Base-by-base conservation (phyloP, 2,888 invertebrate genomes). In the Xestoiulus laeticollis region DNA sequence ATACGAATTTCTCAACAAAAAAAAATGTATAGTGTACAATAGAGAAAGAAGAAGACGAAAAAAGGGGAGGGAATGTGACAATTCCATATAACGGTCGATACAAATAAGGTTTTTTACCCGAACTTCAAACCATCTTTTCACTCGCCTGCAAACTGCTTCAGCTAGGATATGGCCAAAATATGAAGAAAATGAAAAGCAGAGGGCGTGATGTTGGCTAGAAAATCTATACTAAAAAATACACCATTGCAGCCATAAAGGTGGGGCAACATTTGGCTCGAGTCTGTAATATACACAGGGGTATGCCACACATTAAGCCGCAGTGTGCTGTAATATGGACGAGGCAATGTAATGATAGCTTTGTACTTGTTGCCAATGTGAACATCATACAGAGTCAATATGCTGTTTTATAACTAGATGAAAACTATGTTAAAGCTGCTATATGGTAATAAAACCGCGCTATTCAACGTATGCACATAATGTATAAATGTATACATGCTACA, bases 61-160 rank as follows among this genome's bases (percentile, higher is more conserved):
- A 53, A n/a, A n/a, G n/a, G 53, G 53, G n/a, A n/a, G n/a, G 53
- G 53, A 53, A 16, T 53, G 53, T 53, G n/a, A 16, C 53, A 19
- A 53, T 53, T 53, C n/a, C 53, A n/a, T 53, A n/a, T n/a, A 53
- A n/a, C 53, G 53, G 53, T 53, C 53, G 53, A 53, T 53, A 53
- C 53, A 53, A 53, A 53, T 53, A 53, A 53, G 53, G n/a, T 53
- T 53, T 53, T 53, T 53, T 53, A 48, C 53, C 53, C 53, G n/a
- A 53, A 53, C n/a, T 53, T 53, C 53, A n/a, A 53, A 6, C 53
- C 53, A 53, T 53, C 53, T 53, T 53, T 53, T 53, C 53, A 53
- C 19, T 53, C 53, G 53, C 53, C 48, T 53, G 53, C 53, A 53
- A 53, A 53, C n/a, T 53, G 5, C 53, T n/a, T 53, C 53, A 53